These are phyloP conservation scores for Podiceps cristatus DNA, from an alignment of 2,113 vertebrate species.

Conservation along the genomic window DNA sequence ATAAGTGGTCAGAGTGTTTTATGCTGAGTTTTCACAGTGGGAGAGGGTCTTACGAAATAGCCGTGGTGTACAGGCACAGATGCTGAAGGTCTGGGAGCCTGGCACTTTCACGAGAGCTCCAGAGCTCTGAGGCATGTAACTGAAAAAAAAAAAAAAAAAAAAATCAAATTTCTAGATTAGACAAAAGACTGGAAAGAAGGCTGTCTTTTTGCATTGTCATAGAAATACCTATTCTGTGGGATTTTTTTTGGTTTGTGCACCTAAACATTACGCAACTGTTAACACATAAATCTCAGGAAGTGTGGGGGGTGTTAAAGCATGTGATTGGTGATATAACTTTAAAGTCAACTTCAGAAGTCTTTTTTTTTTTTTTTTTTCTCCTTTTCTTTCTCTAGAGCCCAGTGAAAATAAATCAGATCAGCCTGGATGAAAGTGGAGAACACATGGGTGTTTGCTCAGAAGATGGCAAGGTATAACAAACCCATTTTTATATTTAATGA, in stretches of 20 bases:
- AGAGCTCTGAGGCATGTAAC: neutral
- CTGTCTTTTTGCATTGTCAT: neutral
- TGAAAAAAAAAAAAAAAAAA: neutral
- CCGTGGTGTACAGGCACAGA: rapidly evolving
- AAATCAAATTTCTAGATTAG: neutral
- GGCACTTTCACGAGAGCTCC: neutral
- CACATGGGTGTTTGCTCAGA: slow-evolving; percentile 97
- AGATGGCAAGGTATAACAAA: slow-evolving; percentile 92
- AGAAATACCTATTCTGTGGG: neutral
- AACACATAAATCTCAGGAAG: neutral
- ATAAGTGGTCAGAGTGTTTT: neutral
- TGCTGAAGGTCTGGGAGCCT: neutral
- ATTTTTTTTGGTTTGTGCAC: neutral
- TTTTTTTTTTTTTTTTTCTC: neutral
- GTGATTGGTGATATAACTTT: neutral
- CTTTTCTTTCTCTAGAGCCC: slow-evolving; percentile 81
- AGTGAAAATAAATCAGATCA: slow-evolving; percentile 99
- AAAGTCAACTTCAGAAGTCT: neutral
- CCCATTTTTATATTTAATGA: neutral
- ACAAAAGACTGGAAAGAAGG: neutral
- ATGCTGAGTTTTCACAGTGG: neutral
- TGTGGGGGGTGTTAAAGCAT: neutral
- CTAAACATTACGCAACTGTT: neutral
- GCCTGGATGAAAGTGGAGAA: slow-evolving; percentile 97
- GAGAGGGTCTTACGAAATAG: neutral